A percentile compares a stretch with the other conserved stretches of the same genome.
Conservation (phyloP, 2,888 invertebrate species). For the Exocentrus adspersus region DNA sequence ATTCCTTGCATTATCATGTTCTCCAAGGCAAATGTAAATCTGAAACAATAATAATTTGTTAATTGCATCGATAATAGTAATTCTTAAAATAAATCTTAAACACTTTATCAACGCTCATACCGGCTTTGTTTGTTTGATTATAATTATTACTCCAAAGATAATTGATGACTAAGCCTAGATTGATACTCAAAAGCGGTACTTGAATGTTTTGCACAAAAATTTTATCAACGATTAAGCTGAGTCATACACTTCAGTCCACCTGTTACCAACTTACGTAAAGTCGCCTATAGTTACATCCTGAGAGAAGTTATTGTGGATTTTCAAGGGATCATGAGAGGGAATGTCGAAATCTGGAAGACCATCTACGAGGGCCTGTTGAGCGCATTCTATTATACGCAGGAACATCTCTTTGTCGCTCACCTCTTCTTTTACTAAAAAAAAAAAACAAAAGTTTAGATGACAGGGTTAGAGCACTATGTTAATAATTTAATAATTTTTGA, state of each 20-base stretch:
- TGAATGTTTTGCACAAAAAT: no score
- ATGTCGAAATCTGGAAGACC: background rate
- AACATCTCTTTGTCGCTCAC: background rate
- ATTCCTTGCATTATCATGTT: conserved; percentile 4
- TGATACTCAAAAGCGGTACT: no score
- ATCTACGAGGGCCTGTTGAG: background rate
- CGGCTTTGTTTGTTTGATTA: no score
- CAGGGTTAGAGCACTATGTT: no score
- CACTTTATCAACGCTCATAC: no score
- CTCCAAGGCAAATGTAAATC: background rate
- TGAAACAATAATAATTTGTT: background rate
- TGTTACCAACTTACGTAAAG: background rate
- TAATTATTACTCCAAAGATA: no score
- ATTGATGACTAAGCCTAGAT: no score
- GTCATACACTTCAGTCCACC: no score
- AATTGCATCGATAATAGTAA: background rate
- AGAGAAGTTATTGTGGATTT: background rate
- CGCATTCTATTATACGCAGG: background rate
- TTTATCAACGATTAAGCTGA: no score
- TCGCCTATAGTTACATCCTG: background rate
- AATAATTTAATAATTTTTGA: no score
- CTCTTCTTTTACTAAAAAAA: background rate
- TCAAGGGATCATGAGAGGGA: conserved; percentile 2
- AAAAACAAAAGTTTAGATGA: no score
- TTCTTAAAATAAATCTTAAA: background rate